Evolutionary conservation across 2,797 vertebrate genomes (phyloP).

Genomic region (Xenops minutus): DNA sequence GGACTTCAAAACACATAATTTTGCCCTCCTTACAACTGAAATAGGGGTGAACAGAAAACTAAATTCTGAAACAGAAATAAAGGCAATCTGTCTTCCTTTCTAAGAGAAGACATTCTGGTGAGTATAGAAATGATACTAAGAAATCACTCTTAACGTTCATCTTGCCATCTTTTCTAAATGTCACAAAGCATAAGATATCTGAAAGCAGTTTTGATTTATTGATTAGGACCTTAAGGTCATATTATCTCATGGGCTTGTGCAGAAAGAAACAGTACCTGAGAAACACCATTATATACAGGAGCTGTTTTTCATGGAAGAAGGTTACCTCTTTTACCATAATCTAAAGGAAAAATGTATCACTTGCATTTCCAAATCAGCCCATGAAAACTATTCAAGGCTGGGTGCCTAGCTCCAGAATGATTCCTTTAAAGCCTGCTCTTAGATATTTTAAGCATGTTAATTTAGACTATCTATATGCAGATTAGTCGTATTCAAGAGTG

Average conservation of each 20-base stretch:
- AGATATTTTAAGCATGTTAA: neutral
- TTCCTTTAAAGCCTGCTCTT: neutral
- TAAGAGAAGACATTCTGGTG: neutral
- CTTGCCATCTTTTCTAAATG: neutral
- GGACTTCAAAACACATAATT: neutral
- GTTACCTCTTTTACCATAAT: neutral
- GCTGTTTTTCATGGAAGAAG: neutral
- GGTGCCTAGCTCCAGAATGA: neutral
- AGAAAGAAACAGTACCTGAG: neutral
- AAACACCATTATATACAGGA: neutral
- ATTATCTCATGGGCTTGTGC: neutral
- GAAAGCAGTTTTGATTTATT: slow-evolving; percentile 43
- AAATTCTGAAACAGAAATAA: neutral
- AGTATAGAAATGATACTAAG: neutral
- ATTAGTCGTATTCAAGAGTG: neutral
- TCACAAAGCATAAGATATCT: neutral
- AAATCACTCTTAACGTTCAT: neutral
- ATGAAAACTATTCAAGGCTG: neutral
- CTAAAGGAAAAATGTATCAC: neutral
- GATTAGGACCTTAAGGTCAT: slow-evolving; percentile 29
- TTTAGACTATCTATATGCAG: neutral
- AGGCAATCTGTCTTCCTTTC: neutral
- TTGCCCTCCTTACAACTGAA: neutral
- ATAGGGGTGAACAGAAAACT: neutral
- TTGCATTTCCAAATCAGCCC: neutral